Evolutionary conservation across 1,140 invertebrate genomes (phyloP).

Genomic region (Aphelenchoides fujianensis): DNA sequence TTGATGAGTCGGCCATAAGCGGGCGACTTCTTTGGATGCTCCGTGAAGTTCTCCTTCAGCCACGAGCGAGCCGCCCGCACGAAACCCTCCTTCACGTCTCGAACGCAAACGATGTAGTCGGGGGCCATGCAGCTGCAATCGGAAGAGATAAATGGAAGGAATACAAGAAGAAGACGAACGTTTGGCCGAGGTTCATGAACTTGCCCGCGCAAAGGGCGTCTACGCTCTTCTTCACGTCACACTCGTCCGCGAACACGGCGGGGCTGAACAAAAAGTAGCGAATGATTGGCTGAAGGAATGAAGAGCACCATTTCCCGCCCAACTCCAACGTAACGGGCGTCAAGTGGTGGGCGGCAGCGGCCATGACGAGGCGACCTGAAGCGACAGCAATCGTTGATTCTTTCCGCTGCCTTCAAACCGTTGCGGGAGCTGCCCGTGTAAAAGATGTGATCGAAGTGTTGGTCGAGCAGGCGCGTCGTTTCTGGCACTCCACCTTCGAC

Average conservation of each 20-base stretch:
- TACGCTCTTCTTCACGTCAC: slow-evolving; percentile 60
- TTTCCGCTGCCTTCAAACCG: no score
- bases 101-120: slow-evolving; percentile 72
- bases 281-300: slow-evolving; percentile 65
- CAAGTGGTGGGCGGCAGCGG: slow-evolving; percentile 75
- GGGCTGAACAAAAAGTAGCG: slow-evolving; percentile 24
- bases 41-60: slow-evolving; percentile 80
- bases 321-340: slow-evolving; percentile 89
- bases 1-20: slow-evolving; percentile 77
- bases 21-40: slow-evolving; percentile 67
- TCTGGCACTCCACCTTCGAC: slow-evolving; percentile 76
- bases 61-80: slow-evolving; percentile 67
- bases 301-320: no score
- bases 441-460: slow-evolving; percentile 93
- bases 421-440: slow-evolving; percentile 84
- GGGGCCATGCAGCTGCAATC: slow-evolving; percentile 73
- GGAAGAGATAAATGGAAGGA: background rate
- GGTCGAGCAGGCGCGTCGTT: slow-evolving; percentile 79
- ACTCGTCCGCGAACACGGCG: slow-evolving; percentile 44
- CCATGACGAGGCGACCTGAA: background rate
- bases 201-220: slow-evolving; percentile 65
- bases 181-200: slow-evolving; percentile 89
- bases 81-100: slow-evolving; percentile 62
- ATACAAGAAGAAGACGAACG: slow-evolving; percentile 62
- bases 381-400: slow-evolving; percentile 74